Conservation (phyloP, 2,888 invertebrate species). For the Argynnis bischoffii region DNA sequence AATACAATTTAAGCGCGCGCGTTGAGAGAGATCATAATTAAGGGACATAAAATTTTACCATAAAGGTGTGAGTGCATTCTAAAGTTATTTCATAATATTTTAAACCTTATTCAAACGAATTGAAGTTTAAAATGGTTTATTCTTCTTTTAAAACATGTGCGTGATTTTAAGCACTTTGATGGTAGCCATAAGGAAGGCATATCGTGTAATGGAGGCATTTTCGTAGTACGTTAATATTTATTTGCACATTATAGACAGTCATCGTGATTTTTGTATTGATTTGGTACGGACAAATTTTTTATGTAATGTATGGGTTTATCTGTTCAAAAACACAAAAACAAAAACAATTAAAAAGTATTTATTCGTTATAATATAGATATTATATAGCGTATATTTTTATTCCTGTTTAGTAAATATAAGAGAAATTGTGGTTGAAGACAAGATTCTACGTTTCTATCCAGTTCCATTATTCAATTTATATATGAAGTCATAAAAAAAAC, state of each 20-base stretch:
- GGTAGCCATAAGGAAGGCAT: constrained; percentile 22
- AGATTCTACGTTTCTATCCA: too few relatives aligned
- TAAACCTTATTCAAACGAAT: neutral
- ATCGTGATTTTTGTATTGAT: constrained; percentile 7
- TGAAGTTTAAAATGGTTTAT: neutral
- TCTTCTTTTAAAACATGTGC: neutral
- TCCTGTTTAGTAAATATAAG: too few relatives aligned
- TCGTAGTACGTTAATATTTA: constrained; percentile 9
- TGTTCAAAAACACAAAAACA: too few relatives aligned
- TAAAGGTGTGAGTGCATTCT: constrained; percentile 17
- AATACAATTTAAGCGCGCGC: constrained; percentile 25
- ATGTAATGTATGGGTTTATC: neutral
- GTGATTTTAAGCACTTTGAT: constrained; percentile 11
- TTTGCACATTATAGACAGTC: neutral
- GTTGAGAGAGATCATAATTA: constrained; percentile 33
- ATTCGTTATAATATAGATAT: too few relatives aligned
- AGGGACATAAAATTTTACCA: constrained; percentile 27
- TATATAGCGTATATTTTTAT: too few relatives aligned
- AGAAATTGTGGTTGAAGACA: too few relatives aligned
- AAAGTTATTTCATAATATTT: neutral
- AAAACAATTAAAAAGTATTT: too few relatives aligned
- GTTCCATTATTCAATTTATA: too few relatives aligned
- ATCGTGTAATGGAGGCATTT: constrained; percentile 21
- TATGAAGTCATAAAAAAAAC: too few relatives aligned
- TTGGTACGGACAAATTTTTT: constrained; percentile 1